Evolutionary conservation across 2,888 invertebrate species (phyloP), one percentile per base, ranked within the genome.

Genomic region (Mermis nigrescens): DNA sequence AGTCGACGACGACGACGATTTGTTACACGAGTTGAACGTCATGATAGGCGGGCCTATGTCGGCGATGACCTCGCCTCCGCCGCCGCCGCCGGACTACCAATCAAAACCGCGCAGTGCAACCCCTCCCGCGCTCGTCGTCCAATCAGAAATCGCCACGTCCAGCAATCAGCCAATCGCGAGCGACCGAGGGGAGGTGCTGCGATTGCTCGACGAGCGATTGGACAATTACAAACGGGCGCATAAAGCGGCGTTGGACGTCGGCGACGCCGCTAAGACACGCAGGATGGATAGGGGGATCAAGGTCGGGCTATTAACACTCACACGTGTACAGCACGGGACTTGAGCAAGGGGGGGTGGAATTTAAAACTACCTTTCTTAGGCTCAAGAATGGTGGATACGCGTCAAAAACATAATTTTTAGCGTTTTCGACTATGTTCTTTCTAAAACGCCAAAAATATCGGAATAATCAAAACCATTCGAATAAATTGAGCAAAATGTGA

Each of bases 181-280:
- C n/a, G n/a, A 38, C 12, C 38, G 38, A 38, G 38, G 19, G 12
- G 38, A 19, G 12, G 12, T 19, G 38, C 38, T 19, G n/a, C n/a
- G n/a, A n/a, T 48, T 48, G 24, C 12, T 48, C 24, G 51, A 48
- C 12, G 51, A 48, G 12, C 51, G 51, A 48, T 24, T 48, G 24
- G 24, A 15, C 15, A 48, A 48, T 48, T 48, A 48, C 24, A 12
- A 48, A 12, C 7, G n/a, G 51, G 51, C 51, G 7, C 51, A 48
- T 7, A 48, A 48, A 48, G 24, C 51, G 51, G 51, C 51, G n/a
- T 22, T 71, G 81, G 63, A 80, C 58, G 83, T 85, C 66, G 83
- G 82, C 1, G 90, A 91, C 72, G 75, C 81, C 0, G 83, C 87
- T 31, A 92, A 92, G 75, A 86, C 83, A 0, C 79, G 92, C 58